Base-by-base conservation (phyloP, 2,113 vertebrate species). In the Phyllostomus hastatus region DNA sequence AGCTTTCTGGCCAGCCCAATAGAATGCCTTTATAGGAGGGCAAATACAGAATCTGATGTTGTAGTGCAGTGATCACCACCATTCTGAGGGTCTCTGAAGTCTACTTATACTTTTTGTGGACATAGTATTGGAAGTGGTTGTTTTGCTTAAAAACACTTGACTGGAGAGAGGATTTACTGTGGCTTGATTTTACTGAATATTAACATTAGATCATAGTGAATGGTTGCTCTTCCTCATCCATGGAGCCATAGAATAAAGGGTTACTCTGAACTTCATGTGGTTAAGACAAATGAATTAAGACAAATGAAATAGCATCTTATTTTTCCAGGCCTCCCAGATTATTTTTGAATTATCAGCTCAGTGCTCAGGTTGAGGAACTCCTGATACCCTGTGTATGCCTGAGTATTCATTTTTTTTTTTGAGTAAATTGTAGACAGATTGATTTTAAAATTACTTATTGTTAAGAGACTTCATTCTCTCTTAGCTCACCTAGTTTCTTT, bases 401-500 rank as follows among this genome's bases (percentile, higher is more conserved):
- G 4, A 52, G 22, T 86, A 35, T 86, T 94, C 43, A 57, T 52
- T 82, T 88, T 69, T 82, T 57, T 57, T 22, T 22, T 57, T 26
- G n/a, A 88, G 57, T 91, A 46, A 84, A 86, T 83, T 84, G 15
- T 66, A 57, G 52, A 67, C 84, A 38, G 59, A 38, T 83, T 35
- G 72, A 86, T 90, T 82, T 90, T 94, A 90, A 95, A 82, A 54
- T 91, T 93, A 59, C 28, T 95, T 7, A 10, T 38, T 81, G 35
- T 85, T 92, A 61, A 17, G 67, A 76, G 46, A 90, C 16, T 81
- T 83, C 43, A 57, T 86, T 93, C 16, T 92, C 20, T 84, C 28
- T 35, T 31, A 59, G 54, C 33, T 92, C 14, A 64, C 66, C 61
- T 83, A 20, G 48, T 95, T 54, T 81, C 80, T 57, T 96, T 59